These are phyloP conservation scores for Pachyuromys duprasi DNA, from an alignment of 2,797 vertebrate genomes.

Conservation along the genomic window DNA sequence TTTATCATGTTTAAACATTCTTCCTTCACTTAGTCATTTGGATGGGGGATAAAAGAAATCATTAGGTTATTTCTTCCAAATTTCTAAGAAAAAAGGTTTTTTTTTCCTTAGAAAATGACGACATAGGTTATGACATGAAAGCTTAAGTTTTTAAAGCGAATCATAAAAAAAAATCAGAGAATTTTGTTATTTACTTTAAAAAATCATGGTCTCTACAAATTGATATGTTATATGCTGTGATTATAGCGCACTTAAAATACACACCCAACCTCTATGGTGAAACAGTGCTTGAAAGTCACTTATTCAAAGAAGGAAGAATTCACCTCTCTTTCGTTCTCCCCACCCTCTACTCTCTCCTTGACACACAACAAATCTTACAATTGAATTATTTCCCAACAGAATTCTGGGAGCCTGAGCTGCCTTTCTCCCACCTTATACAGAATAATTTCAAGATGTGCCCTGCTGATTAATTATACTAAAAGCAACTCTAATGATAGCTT, in stretches of 20 bases:
- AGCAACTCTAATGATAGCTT: slow-evolving; percentile 79
- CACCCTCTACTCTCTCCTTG: slow-evolving; percentile 13
- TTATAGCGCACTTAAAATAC: slow-evolving; percentile 50
- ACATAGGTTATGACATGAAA: neutral
- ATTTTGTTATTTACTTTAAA: slow-evolving; percentile 53
- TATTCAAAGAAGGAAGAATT: slow-evolving; percentile 15
- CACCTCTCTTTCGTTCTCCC: neutral
- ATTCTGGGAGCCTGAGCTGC: neutral
- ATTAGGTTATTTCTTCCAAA: neutral
- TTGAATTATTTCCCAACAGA: slow-evolving; percentile 76
- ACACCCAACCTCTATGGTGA: neutral
- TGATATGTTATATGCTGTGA: neutral
- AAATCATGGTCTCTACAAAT: neutral
- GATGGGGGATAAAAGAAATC: neutral
- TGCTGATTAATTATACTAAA: slow-evolving; percentile 83
- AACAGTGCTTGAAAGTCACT: slow-evolving; percentile 25
- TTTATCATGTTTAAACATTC: neutral
- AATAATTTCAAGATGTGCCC: slow-evolving; percentile 70
- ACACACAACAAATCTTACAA: slow-evolving; percentile 73
- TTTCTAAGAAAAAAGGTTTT: slow-evolving; percentile 5
- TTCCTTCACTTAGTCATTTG: neutral
- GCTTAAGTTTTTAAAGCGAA: neutral
- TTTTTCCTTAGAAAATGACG: slow-evolving; percentile 19
- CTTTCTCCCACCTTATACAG: slow-evolving; percentile 33
- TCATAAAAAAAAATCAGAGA: slow-evolving; percentile 37